Conservation (phyloP, 2,113 vertebrate species). For the Himantopus leucocephalus region DNA sequence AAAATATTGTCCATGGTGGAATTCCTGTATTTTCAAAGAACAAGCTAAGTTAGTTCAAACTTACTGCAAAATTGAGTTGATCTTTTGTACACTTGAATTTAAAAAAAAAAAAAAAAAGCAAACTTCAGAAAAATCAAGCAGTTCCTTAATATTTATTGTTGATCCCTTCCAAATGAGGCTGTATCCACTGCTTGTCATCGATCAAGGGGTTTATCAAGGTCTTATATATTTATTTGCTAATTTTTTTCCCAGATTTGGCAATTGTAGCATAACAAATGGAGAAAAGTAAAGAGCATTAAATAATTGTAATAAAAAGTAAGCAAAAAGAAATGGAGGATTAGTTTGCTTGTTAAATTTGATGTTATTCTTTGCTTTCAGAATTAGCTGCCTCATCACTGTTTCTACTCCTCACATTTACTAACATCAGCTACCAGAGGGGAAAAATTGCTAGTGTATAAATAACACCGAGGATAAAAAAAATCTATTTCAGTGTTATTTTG, state of each 20-base stretch:
- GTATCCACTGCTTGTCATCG: not conserved
- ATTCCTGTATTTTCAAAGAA: not conserved
- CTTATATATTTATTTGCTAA: not conserved
- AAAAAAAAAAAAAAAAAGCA: not conserved
- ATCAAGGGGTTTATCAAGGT: not conserved
- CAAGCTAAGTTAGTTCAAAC: not conserved
- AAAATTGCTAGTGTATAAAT: not conserved
- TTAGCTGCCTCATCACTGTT: not conserved
- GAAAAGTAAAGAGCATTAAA: not conserved
- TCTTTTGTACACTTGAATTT: not conserved
- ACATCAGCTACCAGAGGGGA: not conserved
- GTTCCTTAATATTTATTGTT: not conserved
- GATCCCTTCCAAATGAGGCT: not conserved
- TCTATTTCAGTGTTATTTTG: not conserved
- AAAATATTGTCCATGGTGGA: accelerated
- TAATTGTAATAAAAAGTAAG: not conserved
- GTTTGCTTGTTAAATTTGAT: not conserved
- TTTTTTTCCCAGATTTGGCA: not conserved
- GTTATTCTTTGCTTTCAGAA: not conserved
- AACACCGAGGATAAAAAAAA: not conserved
- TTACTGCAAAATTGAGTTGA: not conserved
- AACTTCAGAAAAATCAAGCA: not conserved
- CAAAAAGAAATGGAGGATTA: not conserved
- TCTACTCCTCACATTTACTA: not conserved
- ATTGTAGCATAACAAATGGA: not conserved